A percentile compares a stretch with the other conserved stretches of the same genome.
Evolutionary conservation across 2,113 vertebrate species (phyloP).

Genomic region (Emydocephalus ijimae): DNA sequence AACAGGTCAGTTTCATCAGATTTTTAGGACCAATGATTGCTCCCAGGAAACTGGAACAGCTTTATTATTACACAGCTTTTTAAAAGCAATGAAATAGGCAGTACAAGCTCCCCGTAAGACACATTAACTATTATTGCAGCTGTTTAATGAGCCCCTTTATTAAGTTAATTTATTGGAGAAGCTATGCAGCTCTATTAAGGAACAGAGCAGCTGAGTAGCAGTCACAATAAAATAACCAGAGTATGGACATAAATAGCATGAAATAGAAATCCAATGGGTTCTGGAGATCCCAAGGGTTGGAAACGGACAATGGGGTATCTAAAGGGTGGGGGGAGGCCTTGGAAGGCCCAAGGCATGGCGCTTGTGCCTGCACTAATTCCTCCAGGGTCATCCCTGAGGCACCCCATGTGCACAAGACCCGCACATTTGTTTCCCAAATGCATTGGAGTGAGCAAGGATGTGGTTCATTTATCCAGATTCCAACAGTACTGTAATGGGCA

Average conservation of each 20-base stretch:
- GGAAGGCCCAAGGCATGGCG: neutral
- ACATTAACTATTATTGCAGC: neutral
- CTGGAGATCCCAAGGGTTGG: neutral
- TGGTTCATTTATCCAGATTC: neutral
- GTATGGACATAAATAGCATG: neutral
- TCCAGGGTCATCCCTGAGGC: neutral
- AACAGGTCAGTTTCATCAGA: rapidly evolving
- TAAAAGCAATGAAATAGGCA: neutral
- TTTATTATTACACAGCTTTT: neutral
- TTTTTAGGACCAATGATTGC: neutral
- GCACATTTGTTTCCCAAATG: neutral
- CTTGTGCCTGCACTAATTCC: neutral
- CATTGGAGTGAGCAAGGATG: neutral
- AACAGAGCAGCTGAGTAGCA: neutral
- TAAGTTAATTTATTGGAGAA: neutral
- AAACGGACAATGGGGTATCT: neutral
- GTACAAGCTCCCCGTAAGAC: neutral
- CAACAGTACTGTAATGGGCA: neutral
- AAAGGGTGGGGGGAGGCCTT: neutral
- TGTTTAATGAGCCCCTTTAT: neutral
- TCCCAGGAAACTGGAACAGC: neutral
- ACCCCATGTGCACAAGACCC: neutral
- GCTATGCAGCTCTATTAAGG: neutral
- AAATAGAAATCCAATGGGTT: neutral
- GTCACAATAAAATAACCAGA: rapidly evolving